Base-by-base conservation (phyloP, 1,140 invertebrate genomes). In the Rhizoglyphus robini region DNA sequence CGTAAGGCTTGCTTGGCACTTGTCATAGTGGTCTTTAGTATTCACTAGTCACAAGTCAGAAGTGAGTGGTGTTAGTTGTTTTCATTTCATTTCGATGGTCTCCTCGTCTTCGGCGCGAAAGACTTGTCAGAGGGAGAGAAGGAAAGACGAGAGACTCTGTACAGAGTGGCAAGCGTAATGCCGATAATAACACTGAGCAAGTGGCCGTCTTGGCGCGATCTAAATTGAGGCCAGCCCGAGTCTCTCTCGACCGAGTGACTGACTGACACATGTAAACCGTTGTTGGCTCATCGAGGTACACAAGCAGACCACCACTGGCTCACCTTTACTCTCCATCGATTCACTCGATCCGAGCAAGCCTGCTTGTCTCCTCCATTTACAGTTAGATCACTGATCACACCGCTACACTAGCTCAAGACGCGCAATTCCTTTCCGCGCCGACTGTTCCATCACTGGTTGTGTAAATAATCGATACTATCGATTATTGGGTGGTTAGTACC, bases 211-310 rank as follows among this genome's bases (percentile, higher is more conserved):
- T 20, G n/a, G 63, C 46, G 15, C 48, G 25, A 65, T 57, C 23
- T 8, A 47, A 48, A 54, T 54, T 54, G 51, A 54, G 51, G 51
- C 51, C 51, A 54, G 8, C 31, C 20, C 31, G 20, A 54, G 31
- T 8, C 23, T 25, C 51, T 27, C 15, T 41, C 36, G 36, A 41
- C 51, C 51, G 20, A 54, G 23, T 32, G 51, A 54, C 51, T 54
- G 51, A 54, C 51, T 54, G 51, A 54, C 51, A 54, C 18, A 18
- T 54, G 51, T 54, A 54, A 54, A 54, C 51, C 51, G 51, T 54
- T 54, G 51, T 54, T 54, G 51, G 8, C 20, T 54, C 51, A 23
- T 27, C 15, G 51, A 27, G 31, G 15, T 54, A 32, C 20, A 27
- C 51, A 5, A 11, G 23, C 51, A 54, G 36, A 41, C 36, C 36